Evolutionary conservation across 2,888 invertebrate genomes (phyloP).

Genomic region (Rhagium mordax): DNA sequence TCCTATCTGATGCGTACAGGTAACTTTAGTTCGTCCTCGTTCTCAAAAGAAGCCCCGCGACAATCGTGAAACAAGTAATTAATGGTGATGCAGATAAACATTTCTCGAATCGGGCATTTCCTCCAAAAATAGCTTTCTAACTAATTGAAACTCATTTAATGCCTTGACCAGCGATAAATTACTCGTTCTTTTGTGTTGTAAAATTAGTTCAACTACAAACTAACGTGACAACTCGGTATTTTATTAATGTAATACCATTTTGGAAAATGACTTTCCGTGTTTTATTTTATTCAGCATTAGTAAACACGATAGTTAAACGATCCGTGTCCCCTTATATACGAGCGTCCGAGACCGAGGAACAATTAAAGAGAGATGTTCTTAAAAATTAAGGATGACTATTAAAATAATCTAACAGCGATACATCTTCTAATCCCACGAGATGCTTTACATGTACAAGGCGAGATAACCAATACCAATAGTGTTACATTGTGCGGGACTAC

Average conservation of each 20-base stretch:
- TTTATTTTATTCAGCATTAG: background rate
- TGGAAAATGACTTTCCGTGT: slow-evolving; percentile 1
- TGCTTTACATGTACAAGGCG: slow-evolving; percentile 31
- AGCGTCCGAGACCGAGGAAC: background rate
- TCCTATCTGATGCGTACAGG: too few relatives aligned
- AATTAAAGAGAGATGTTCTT: slow-evolving; percentile 12
- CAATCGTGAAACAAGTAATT: too few relatives aligned
- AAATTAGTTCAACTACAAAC: background rate
- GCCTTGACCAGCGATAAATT: background rate
- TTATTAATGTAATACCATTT: background rate
- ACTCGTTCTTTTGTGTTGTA: background rate
- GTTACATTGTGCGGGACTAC: slow-evolving; percentile 25
- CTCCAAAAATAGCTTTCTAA: background rate
- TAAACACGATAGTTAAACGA: background rate
- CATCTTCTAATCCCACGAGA: slow-evolving; percentile 27
- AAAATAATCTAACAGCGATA: slow-evolving; percentile 30
- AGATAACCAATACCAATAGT: slow-evolving; percentile 31
- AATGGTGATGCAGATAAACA: too few relatives aligned
- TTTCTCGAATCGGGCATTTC: too few relatives aligned
- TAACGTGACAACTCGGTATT: background rate
- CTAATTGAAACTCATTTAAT: background rate
- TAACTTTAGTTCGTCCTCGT: too few relatives aligned
- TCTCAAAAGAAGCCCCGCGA: too few relatives aligned
- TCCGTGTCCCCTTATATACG: background rate
- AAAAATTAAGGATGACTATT: slow-evolving; percentile 23